These are phyloP conservation scores for Eupithecia subfuscata DNA, from an alignment of 2,888 invertebrate genomes.

Conservation along the genomic window DNA sequence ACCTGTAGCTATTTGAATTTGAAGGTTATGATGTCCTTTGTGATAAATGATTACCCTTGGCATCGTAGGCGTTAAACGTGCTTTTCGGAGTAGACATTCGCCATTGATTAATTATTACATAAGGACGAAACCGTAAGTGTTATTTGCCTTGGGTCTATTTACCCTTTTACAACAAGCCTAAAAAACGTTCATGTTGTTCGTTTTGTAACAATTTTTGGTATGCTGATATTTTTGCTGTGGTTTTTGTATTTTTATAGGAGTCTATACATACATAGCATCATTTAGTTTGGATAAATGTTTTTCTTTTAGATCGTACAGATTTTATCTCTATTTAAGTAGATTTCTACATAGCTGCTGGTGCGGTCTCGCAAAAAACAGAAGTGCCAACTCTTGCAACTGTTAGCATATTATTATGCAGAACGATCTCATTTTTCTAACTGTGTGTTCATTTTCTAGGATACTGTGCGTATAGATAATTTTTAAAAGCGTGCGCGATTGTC, in stretches of 20 bases:
- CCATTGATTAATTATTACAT: slow-evolving; percentile 7
- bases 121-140: slow-evolving; percentile 4
- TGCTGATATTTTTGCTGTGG: background rate
- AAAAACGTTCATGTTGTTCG: background rate
- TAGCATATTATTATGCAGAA: too few relatives aligned
- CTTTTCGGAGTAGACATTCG: background rate
- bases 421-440: too few relatives aligned
- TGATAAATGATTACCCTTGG: background rate
- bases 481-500: too few relatives aligned
- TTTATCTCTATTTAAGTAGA: too few relatives aligned
- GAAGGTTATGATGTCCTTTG: slow-evolving; percentile 3
- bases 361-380: too few relatives aligned
- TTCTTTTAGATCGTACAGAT: too few relatives aligned
- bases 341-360: too few relatives aligned
- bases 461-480: too few relatives aligned
- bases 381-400: too few relatives aligned
- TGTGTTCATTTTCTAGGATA: too few relatives aligned
- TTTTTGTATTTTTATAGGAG: background rate
- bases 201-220: background rate
- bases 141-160: background rate
- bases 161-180: background rate
- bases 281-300: too few relatives aligned
- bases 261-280: too few relatives aligned
- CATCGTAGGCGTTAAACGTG: background rate
- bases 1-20: background rate